Percentiles rank a stretch among this genome's conserved stretches.
Conservation (phyloP, 2,113 vertebrate genomes). For the Pampusana beccarii region DNA sequence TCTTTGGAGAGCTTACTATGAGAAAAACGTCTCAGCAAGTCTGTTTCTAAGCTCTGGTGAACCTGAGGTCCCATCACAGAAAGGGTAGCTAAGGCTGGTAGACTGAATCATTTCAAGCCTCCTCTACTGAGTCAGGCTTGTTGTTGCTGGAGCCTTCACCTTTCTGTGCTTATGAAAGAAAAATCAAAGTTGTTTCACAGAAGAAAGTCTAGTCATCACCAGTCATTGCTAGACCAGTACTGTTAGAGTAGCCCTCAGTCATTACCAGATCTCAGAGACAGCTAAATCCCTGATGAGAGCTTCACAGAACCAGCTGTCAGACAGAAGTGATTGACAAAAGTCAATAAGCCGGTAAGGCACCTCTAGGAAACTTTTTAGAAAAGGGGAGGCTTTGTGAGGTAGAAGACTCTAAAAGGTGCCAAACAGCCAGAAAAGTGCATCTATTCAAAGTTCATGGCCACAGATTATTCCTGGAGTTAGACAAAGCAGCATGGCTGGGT, state of each 20-base stretch:
- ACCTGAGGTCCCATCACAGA: neutral
- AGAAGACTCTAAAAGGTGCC: neutral
- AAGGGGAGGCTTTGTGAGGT: neutral
- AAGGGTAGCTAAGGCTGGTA: neutral
- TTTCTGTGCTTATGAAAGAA: neutral
- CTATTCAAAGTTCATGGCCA: neutral
- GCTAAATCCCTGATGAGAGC: neutral
- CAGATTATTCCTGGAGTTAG: neutral
- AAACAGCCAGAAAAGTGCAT: neutral
- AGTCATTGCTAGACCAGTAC: neutral
- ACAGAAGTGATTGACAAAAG: neutral
- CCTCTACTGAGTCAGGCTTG: neutral
- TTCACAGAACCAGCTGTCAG: neutral
- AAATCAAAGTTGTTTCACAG: neutral
- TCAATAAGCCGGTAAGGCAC: rapidly evolving
- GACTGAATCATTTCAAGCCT: neutral
- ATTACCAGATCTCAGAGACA: neutral
- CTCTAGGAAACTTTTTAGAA: neutral
- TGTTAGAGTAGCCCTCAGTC: neutral
- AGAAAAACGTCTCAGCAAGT: neutral
- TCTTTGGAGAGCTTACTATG: neutral
- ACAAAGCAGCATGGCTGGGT: neutral
- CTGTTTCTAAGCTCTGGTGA: neutral
- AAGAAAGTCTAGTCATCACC: neutral
- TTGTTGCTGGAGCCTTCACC: neutral